phyloP scores from a whole-genome alignment of 2,113 vertebrate species.

The Cichladusa arquata region DNA sequence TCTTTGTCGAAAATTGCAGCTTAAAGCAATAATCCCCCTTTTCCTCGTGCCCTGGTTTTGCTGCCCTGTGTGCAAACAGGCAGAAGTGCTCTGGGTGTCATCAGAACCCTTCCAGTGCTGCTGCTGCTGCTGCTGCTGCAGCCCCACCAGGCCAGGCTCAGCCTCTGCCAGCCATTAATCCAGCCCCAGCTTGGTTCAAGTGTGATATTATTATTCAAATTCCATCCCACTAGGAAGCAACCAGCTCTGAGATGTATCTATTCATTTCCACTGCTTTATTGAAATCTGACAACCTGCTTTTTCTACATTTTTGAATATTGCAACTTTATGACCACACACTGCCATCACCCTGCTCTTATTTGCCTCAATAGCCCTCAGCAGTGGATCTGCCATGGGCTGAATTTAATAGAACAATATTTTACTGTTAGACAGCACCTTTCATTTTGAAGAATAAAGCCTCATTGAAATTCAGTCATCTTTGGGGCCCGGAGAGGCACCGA shows the following conservation, averaged over 20 bases:
- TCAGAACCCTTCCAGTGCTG: neutral
- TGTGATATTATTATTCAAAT: constrained; percentile 58
- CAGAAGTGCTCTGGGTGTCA: neutral
- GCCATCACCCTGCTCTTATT: constrained; percentile 64
- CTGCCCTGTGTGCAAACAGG: constrained; percentile 17
- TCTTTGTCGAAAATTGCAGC: constrained; percentile 67
- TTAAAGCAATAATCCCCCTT: constrained; percentile 26
- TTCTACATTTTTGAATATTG: constrained; percentile 68
- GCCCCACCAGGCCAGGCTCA: constrained; percentile 16
- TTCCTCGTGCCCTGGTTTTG: constrained; percentile 9
- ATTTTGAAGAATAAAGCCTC: constrained; percentile 60
- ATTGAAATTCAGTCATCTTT: constrained; percentile 67
- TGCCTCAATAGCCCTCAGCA: constrained; percentile 67
- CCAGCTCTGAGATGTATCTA: constrained; percentile 32
- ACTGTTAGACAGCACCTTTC: constrained; percentile 58
- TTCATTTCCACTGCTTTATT: constrained; percentile 60
- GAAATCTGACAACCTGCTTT: constrained; percentile 45
- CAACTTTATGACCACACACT: constrained; percentile 63
- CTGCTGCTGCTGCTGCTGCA: neutral
- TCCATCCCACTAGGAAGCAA: constrained; percentile 35
- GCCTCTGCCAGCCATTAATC: constrained; percentile 12
- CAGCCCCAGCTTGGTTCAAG: neutral
- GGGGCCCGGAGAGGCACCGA: neutral
- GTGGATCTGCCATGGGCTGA: constrained; percentile 61
- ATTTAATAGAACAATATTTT: constrained; percentile 71